Evolutionary conservation across 1,140 invertebrate species (phyloP), one percentile per base, ranked within the genome.

Genomic region (Berghia stephanieae): DNA sequence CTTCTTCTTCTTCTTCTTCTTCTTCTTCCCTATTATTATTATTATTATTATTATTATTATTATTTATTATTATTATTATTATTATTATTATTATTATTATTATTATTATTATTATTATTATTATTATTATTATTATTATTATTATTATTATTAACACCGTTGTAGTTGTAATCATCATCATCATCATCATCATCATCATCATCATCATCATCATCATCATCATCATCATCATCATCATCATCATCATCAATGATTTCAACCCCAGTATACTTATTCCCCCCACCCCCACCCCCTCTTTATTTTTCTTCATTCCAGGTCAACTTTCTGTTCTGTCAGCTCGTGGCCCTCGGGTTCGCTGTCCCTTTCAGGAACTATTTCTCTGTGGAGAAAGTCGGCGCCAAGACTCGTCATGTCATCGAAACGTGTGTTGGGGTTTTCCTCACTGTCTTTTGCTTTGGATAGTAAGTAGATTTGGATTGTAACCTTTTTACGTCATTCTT

Each of bases 361-460:
- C 83, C 83, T 21, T 87, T 87, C 72, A 75, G 86, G 31, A 80
- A 27, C 44, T 13, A 81, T 16, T 73, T 86, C 18, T 79, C 80
- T n/a, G 79, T 82, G 13, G 43, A 70, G 38, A 73, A 72, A n/a
- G 78, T 77, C 13, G 73, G 77, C 34, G 46, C 81, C 3, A 70
- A 38, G 18, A 60, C 82, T 2, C 77, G 87, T 10, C 84, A 86
- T 75, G 10, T 78, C 36, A 36, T 87, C 27, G 82, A 87, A 67
- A 55, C 87, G 21, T 57, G 79, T 13, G 68, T 83, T 3, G 87
- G 87, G 0, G 49, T 87, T 16, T 21, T 72, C 3, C 78, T 88
- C 34, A 76, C 81, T 6, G 68, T 81, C 27, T 88, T 88, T 78
- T 88, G 87, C 71, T 88, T 88, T 83, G 86, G 86, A 80, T 80